A percentile compares a stretch with the other conserved stretches of the same genome.
These are phyloP conservation scores for Colaptes auratus DNA, from an alignment of 2,113 vertebrate species.

Conservation along the genomic window DNA sequence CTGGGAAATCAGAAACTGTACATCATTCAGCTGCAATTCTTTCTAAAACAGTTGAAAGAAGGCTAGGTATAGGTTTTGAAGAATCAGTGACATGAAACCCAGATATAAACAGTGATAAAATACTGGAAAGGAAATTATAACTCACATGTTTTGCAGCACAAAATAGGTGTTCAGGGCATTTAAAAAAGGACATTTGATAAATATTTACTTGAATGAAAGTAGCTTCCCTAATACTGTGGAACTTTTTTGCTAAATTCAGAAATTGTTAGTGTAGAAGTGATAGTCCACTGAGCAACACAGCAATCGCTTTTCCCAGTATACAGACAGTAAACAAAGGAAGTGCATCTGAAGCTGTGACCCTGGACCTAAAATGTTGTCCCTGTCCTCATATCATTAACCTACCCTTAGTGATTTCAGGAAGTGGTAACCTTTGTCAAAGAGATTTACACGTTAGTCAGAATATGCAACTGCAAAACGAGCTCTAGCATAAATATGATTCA, in stretches of 20 bases:
- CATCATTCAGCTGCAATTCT: neutral
- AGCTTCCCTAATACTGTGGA: neutral
- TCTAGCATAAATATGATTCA: neutral
- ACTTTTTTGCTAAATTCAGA: neutral
- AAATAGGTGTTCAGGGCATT: neutral
- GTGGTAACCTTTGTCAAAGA: neutral
- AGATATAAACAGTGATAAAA: neutral
- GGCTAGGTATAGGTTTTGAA: neutral
- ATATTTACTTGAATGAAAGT: neutral
- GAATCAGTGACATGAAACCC: neutral
- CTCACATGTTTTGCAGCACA: neutral
- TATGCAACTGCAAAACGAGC: neutral
- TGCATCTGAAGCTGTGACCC: neutral
- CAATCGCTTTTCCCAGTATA: neutral
- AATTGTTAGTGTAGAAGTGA: neutral
- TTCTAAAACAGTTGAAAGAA: neutral
- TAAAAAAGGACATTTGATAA: neutral
- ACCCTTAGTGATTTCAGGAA: neutral
- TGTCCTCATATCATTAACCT: neutral
- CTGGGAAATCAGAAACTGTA: neutral
- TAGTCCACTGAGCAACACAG: neutral
- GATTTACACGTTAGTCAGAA: neutral
- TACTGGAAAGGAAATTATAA: neutral
- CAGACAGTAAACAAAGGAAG: neutral
- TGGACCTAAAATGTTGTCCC: neutral